phyloP scores from a whole-genome alignment of 2,797 vertebrate species.

The Phataginus tetradactyla region DNA sequence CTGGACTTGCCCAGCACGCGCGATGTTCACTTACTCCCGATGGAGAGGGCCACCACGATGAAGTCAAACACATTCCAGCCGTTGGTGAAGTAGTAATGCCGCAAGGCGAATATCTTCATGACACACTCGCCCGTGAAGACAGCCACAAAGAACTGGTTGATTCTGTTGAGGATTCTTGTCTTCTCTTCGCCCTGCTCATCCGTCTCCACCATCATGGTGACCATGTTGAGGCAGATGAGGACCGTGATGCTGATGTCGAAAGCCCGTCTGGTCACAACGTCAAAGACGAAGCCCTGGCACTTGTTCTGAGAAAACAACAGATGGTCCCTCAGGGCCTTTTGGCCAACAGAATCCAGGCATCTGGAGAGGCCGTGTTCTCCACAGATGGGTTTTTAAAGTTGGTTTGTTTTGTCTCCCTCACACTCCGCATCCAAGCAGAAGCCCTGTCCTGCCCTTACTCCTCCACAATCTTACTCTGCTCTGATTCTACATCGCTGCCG shows the following conservation, averaged over 20 bases:
- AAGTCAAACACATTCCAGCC: conserved; percentile 89
- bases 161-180: conserved; percentile 79
- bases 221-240: conserved; percentile 89
- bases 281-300: conserved; percentile 86
- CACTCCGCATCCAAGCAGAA: not conserved
- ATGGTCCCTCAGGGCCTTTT: not conserved
- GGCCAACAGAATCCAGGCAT: not conserved
- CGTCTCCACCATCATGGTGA: conserved; percentile 89
- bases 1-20: rapidly evolving
- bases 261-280: conserved; percentile 83
- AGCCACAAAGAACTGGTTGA: conserved; percentile 86
- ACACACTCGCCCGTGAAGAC: conserved; percentile 87
- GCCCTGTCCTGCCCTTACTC: not conserved
- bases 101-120: conserved; percentile 85
- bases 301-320: conserved; percentile 83
- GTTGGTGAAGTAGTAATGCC: conserved; percentile 87
- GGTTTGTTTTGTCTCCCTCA: not conserved
- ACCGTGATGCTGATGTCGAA: conserved; percentile 86
- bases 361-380: not conserved
- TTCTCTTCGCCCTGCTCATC: conserved; percentile 81
- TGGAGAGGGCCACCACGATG: conserved; percentile 86
- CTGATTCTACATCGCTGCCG: not conserved
- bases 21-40: conserved; percentile 82
- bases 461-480: not conserved
- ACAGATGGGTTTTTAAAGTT: not conserved